phyloP scores from a whole-genome alignment of 1,140 invertebrate genomes.

The Vanessa atalanta region DNA sequence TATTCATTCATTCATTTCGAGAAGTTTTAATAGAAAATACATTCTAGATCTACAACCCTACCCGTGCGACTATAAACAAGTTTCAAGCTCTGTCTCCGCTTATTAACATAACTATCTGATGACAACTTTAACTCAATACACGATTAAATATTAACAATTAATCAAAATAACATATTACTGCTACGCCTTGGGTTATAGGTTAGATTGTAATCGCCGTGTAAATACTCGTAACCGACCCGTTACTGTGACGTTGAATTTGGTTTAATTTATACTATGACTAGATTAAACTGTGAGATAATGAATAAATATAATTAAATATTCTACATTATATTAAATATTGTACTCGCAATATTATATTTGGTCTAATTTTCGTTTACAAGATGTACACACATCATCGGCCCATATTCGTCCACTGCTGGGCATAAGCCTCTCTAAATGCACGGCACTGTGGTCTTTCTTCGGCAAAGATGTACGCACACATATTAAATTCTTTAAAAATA shows the following conservation, averaged over 20 bases:
- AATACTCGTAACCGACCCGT: background rate
- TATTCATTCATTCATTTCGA: no score
- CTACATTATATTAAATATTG: no score
- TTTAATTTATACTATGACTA: constrained; percentile 4
- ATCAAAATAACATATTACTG: constrained; percentile 12
- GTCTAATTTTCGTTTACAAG: no score
- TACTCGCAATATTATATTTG: no score
- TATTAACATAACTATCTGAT: constrained; percentile 2
- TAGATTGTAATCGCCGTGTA: constrained; percentile 4
- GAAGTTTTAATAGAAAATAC: no score
- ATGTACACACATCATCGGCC: no score
- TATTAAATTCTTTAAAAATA: no score
- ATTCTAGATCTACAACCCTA: background rate
- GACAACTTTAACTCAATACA: constrained; percentile 8
- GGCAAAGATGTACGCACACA: no score
- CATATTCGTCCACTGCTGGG: no score
- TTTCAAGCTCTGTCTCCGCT: background rate
- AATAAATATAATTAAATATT: background rate
- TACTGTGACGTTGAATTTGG: background rate
- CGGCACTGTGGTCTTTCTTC: no score
- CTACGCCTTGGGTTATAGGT: background rate
- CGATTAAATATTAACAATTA: constrained; percentile 2
- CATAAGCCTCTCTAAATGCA: no score
- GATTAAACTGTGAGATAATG: background rate
- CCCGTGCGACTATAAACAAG: background rate